Evolutionary conservation across 2,113 vertebrate species (phyloP), one percentile per base, ranked within the genome.

Genomic region (Zosterops borbonicus): DNA sequence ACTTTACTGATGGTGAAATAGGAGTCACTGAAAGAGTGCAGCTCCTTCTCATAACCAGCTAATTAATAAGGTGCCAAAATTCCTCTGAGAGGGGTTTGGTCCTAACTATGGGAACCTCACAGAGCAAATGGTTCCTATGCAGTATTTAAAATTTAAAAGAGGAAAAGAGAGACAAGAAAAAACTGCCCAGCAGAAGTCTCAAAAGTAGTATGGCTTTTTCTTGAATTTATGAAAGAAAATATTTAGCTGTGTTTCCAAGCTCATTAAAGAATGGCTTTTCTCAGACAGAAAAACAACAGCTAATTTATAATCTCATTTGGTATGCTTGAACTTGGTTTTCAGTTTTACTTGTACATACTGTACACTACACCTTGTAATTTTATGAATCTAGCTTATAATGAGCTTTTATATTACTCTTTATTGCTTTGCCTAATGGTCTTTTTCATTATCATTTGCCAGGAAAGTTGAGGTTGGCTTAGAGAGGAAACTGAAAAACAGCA

Each of bases 21-120:
- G 98, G 97, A 98, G 98, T 96, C 97, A 97, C 97, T 97, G 98
- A 98, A 98, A 98, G 97, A 98, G 96, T 97, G 80, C 98, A 98
- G 98, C 97, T 97, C 97, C 96, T 96, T 97, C 97, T 98, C 97
- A 95, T 97, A 98, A 98, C 97, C 85, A 88, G 92, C 97, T 98
- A 98, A 98, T 98, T 98, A 98, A 98, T 97, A 98, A 97, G 98
- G 97, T 98, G 98, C 97, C 97, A 97, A 96, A 98, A 98, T 98
- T 98, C 97, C 93, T 92, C 94, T 85, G 97, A 97, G 97, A 95
- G 97, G 94, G 86, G 94, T 96, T 98, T 96, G 95, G 97, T 97
- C 93, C 97, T 97, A 84, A 96, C 97, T 97, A 96, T 97, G 95
- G 96, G 97, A 97, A 97, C 94, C 96, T 97, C 93, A 68, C 83